Evolutionary conservation across 2,797 vertebrate genomes (phyloP).

Genomic region (Sus cebifrons): DNA sequence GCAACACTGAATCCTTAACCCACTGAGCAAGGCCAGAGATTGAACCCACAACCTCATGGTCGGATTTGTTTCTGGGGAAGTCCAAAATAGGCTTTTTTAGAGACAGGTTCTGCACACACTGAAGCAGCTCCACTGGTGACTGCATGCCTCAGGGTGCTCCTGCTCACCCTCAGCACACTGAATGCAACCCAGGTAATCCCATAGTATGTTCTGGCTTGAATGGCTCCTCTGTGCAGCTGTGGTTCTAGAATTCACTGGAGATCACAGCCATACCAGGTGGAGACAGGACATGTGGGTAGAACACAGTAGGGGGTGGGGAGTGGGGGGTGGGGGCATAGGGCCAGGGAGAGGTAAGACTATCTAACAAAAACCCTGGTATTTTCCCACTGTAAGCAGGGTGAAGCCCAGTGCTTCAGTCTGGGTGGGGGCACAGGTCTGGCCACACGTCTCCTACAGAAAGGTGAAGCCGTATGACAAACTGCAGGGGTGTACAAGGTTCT

Average conservation of each 20-base stretch:
- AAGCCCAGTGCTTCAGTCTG: slow-evolving; percentile 48
- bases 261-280: background rate
- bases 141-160: background rate
- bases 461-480: slow-evolving; percentile 23
- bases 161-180: background rate
- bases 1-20: no score
- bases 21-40: no score
- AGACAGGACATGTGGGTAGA: background rate
- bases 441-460: slow-evolving; percentile 34
- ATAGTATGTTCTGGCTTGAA: background rate
- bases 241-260: background rate
- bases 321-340: no score
- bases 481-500: background rate
- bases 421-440: background rate
- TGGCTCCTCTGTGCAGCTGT: background rate
- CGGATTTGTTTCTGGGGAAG: no score
- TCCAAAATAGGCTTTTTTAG: background rate
- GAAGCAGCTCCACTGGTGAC: background rate
- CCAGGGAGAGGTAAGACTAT: background rate
- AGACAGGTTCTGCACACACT: background rate
- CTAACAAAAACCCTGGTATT: slow-evolving; percentile 44
- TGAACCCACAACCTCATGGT: no score
- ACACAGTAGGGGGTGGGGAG: background rate
- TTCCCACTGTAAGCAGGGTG: background rate
- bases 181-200: background rate